These are phyloP conservation scores for Dendrophyllia cribrosa DNA, from an alignment of 64 coral and sea anemone species.

Conservation along the genomic window DNA sequence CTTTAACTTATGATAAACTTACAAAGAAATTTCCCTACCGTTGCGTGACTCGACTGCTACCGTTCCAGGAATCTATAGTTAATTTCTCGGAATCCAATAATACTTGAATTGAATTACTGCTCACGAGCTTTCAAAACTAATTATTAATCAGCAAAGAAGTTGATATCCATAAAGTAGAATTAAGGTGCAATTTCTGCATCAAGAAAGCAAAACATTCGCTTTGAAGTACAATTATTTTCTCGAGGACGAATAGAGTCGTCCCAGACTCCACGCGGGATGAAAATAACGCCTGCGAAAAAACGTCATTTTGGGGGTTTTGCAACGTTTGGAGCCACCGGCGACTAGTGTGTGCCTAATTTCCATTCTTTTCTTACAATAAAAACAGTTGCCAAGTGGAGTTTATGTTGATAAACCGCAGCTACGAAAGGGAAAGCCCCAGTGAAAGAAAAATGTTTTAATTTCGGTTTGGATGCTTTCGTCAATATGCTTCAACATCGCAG, in stretches of 20 bases:
- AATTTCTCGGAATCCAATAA: conserved; percentile 25
- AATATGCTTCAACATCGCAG: neutral
- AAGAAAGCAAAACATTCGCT: neutral
- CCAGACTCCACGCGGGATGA: conserved; percentile 31
- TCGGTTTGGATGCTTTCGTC: neutral
- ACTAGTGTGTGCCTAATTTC: neutral
- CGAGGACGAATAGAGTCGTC: neutral
- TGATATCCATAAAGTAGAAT: neutral
- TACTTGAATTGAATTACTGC: neutral
- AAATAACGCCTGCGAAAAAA: conserved; percentile 12
- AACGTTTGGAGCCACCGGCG: neutral
- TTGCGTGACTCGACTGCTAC: neutral
- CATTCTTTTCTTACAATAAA: conserved; percentile 2
- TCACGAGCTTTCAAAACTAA: neutral
- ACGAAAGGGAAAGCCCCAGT: conserved; percentile 20
- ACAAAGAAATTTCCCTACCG: too few relatives aligned
- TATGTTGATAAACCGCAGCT: neutral
- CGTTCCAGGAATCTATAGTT: conserved; percentile 15
- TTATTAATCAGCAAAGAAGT: neutral
- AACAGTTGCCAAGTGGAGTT: neutral
- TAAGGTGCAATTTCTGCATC: neutral
- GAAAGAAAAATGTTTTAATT: neutral
- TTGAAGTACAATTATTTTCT: too few relatives aligned
- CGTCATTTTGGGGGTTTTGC: neutral
- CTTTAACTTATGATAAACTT: too few relatives aligned